Conservation (phyloP, 2,888 invertebrate genomes). For the Epinotia nisella region DNA sequence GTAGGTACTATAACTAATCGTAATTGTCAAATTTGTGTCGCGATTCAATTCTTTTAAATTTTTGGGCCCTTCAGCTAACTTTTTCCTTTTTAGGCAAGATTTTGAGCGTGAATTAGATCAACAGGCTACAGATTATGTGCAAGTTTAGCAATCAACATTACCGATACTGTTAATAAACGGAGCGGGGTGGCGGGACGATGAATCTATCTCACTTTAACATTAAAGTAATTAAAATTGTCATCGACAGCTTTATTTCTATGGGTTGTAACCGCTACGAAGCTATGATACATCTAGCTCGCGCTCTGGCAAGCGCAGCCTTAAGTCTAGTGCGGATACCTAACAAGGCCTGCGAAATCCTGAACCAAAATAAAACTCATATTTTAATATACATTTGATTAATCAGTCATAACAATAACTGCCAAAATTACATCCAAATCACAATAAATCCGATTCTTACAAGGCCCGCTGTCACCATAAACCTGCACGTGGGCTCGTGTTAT, state of each 20-base stretch:
- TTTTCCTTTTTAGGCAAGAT: neutral
- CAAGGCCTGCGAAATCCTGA: slow-evolving; percentile 2
- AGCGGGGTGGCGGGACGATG: neutral
- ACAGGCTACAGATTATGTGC: no score
- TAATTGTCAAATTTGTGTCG: neutral
- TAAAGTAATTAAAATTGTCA: neutral
- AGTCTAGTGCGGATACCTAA: neutral
- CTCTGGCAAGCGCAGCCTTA: neutral
- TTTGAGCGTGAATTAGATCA: neutral
- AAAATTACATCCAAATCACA: slow-evolving; percentile 30
- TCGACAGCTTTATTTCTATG: no score
- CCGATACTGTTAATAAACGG: neutral
- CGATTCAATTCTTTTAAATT: neutral
- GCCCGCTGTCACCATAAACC: slow-evolving; percentile 41
- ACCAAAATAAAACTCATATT: neutral
- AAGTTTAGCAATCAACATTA: neutral
- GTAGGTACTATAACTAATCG: neutral
- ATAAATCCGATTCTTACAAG: slow-evolving; percentile 37
- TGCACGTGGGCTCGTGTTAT: slow-evolving; percentile 53
- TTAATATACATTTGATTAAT: neutral
- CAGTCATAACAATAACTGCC: slow-evolving; percentile 25
- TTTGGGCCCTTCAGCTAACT: neutral
- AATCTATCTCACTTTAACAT: neutral
- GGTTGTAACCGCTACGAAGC: no score
- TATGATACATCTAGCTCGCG: neutral